These are phyloP conservation scores for Xiphorhynchus erythropygius DNA, from an alignment of 2,797 vertebrate genomes.

Conservation along the genomic window DNA sequence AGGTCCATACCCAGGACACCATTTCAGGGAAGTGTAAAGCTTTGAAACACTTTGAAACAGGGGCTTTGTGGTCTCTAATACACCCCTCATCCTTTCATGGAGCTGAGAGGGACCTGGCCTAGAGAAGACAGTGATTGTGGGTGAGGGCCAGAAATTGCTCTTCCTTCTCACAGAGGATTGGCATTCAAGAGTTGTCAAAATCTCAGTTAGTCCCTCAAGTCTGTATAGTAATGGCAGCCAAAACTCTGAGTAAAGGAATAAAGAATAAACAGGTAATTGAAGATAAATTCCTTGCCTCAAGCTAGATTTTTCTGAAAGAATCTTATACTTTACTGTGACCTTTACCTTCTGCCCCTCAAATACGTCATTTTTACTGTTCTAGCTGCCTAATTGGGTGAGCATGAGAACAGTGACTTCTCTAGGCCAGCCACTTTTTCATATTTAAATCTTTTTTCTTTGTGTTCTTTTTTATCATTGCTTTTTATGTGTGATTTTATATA, in stretches of 20 bases:
- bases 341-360: background rate
- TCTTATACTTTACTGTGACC: background rate
- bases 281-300: background rate
- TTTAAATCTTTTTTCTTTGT: background rate
- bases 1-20: background rate
- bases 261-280: background rate
- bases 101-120: background rate
- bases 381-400: background rate
- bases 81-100: background rate
- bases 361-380: background rate
- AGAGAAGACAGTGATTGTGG: accelerated
- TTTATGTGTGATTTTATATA: background rate
- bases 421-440: background rate
- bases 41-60: background rate
- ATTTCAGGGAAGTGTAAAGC: background rate
- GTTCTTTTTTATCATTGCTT: background rate
- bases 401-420: background rate
- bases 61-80: background rate
- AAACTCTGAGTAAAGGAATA: background rate
- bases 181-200: background rate
- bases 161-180: background rate
- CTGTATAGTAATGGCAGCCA: background rate
- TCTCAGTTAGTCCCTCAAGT: background rate
- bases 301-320: background rate
- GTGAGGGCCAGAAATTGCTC: background rate